phyloP scores from a whole-genome alignment of 2,113 vertebrate genomes.

The Eudorcas thomsonii region DNA sequence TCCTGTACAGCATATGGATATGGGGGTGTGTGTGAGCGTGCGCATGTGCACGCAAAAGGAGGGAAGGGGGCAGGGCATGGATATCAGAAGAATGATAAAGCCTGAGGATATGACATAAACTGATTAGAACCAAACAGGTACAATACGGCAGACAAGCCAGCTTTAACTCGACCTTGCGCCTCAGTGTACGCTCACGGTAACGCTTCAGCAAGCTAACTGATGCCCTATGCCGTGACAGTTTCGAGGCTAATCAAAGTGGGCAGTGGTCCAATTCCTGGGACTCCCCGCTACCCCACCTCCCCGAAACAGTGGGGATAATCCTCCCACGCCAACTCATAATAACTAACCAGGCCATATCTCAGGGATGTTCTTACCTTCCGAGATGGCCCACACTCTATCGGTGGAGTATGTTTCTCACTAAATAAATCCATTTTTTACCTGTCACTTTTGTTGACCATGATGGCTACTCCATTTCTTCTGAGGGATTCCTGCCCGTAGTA shows the following conservation, averaged over 20 bases:
- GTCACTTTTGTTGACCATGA: neutral
- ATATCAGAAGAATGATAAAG: neutral
- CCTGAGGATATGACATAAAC: neutral
- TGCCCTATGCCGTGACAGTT: neutral
- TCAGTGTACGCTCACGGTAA: neutral
- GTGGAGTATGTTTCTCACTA: neutral
- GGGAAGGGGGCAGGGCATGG: neutral
- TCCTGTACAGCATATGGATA: accelerated
- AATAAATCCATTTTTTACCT: neutral
- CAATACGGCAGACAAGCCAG: accelerated
- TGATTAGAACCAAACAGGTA: neutral
- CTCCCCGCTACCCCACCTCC: neutral
- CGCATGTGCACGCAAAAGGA: accelerated
- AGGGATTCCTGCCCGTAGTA: too few species aligned
- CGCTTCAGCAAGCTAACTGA: neutral
- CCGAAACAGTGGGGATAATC: neutral
- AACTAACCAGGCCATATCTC: neutral
- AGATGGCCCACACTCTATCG: neutral
- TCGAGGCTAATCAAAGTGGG: neutral
- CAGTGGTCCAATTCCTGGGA: neutral
- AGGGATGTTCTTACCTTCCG: neutral
- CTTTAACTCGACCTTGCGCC: neutral
- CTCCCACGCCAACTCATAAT: neutral
- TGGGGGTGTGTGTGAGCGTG: accelerated
- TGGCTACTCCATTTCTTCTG: too few species aligned